Evolutionary conservation across 2,113 vertebrate species (phyloP), one percentile per base, ranked within the genome.

Genomic region (Erpornis zantholeuca): DNA sequence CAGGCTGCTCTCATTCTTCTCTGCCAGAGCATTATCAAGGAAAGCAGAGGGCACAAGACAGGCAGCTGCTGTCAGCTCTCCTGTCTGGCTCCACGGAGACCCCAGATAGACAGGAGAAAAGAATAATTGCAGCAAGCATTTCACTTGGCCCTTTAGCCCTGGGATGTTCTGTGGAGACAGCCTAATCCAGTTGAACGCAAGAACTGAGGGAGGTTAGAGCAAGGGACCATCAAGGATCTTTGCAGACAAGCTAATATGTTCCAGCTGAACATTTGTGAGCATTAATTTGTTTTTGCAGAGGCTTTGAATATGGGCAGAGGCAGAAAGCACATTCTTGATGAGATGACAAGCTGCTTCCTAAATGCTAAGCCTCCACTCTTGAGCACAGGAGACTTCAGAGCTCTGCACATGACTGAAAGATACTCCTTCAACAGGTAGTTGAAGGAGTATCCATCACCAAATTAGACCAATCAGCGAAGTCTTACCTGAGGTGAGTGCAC

Each of bases 81-180:
- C 90, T 86, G 88, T 93, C 94, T 96, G 92, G 93, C 92, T 96
- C 96, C 94, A 90, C 15, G 0, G 83, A 94, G 83, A 57, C 86
- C 81, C n/a, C 70, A 69, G 81, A 93, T 94, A 95, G 96, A 87
- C 89, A 91, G 82, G 79, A 90, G 85, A 66, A 86, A 92, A 95
- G 81, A 96, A 75, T 95, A 88, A 97, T 95, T 95, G 56, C 92
- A 91, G 81, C 72, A 87, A 97, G 77, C 78, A 77, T 96, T 94
- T 94, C 1, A 0, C 85, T 92, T 93, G 88, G 90, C 93, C 93
- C 94, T 95, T 95, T 92, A 92, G 93, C 90, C 94, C 72, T 83
- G 75, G 79, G 64, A 90, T 90, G 72, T 66, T 95, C 68, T 81
- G 71, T 94, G 90, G 96, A 96, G 94, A 90, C 92, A 94, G 92